Conservation (phyloP, 2,888 invertebrate genomes). For the Beris morrisii region DNA sequence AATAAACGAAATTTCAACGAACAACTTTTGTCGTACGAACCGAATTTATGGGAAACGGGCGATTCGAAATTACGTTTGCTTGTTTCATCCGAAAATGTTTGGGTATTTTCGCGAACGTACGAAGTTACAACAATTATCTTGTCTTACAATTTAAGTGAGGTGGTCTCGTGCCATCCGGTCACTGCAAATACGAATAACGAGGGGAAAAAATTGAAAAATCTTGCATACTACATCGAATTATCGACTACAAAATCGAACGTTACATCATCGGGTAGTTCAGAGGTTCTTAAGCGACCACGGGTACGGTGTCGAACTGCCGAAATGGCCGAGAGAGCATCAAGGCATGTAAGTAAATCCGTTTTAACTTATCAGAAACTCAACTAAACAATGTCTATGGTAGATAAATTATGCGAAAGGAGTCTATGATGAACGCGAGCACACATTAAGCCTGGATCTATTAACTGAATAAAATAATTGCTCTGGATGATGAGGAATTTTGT, state of each 20-base stretch:
- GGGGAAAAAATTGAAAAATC: conserved; percentile 43
- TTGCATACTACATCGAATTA: conserved; percentile 53
- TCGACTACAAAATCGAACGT: conserved; percentile 49
- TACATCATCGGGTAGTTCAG: conserved; percentile 44
- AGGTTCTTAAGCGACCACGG: conserved; percentile 62
- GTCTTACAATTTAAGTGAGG: conserved; percentile 53
- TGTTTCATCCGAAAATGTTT: conserved; percentile 53
- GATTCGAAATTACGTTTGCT: conserved; percentile 55
- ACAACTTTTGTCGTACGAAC: conserved; percentile 81
- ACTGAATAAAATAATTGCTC: no score
- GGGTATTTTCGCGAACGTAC: conserved; percentile 54
- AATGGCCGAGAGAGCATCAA: conserved; percentile 60
- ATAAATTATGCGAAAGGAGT: conserved; percentile 87
- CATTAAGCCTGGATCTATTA: conserved; percentile 54
- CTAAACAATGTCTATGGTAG: no score
- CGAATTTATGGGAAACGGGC: conserved; percentile 77
- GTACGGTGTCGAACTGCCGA: conserved; percentile 72
- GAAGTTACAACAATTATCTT: conserved; percentile 51
- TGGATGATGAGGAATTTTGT: no score
- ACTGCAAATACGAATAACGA: conserved; percentile 46
- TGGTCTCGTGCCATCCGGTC: conserved; percentile 54
- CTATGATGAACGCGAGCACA: conserved; percentile 78
- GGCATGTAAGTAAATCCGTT: conserved; percentile 55
- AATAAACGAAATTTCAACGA: conserved; percentile 73
- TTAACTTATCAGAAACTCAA: not conserved